Base-by-base conservation (phyloP, 1,140 invertebrate genomes). In the Drosophila mojavensis region DNA sequence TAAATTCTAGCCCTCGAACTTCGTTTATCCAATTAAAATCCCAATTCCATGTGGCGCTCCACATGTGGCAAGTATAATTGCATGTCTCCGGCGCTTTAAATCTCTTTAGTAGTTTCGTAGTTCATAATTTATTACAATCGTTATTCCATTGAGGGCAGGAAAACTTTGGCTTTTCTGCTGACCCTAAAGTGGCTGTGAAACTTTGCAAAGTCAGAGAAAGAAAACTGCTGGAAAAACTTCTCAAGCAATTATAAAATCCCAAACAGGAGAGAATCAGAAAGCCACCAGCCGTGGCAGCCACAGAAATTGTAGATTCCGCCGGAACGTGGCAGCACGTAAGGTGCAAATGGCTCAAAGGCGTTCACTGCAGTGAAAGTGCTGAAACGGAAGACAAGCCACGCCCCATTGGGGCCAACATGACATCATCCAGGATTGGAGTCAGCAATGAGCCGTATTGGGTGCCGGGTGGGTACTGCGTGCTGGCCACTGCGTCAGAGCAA, bases 91-190 rank as follows among this genome's bases (percentile, higher is more conserved):
- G 69, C 56, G 67, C 67, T 80, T 80, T 73, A 83, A 73, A 67
- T 63, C 72, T 84, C 81, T 64, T 84, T 61, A 75, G 76, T 80
- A 70, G 70, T 55, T 56, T 39, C 36, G 36, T 39, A 74, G 68
- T 88, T 75, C 63, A 88, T 89, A 89, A 88, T 89, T 88, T 88
- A 89, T 89, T 79, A 55, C 82, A 81, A 86, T 73, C 82, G 82
- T 72, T 81, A 76, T 73, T 56, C 81, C 79, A 69, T 56, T 63
- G 71, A 47, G 48, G 39, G 45, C 54, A 60, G 20, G 33, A 58
- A 70, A 84, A 84, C 62, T 79, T 71, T 43, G 43, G 43, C 43
- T 6, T 47, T 47, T 47, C n/a, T 33, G 51, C 79, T 85, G 82
- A 85, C 81, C 81, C 81, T 61, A 81, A 75, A 82, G 56, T 63